Conservation (phyloP, 2,888 invertebrate species). For the Callyntrura sp. region DNA sequence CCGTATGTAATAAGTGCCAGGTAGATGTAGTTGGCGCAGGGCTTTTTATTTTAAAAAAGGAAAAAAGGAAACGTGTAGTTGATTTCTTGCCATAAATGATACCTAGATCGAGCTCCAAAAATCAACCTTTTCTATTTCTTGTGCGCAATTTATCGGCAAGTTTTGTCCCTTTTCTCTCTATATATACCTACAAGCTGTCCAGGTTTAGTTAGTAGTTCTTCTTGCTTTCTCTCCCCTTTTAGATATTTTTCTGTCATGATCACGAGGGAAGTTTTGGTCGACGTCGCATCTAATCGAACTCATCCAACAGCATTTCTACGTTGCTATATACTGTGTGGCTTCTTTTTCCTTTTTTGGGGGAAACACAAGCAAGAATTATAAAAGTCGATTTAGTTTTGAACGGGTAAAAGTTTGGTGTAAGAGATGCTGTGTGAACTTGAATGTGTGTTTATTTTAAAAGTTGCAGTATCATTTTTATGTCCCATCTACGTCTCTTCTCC, state of each 20-base stretch:
- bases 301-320: constrained; percentile 67
- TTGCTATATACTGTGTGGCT: background rate
- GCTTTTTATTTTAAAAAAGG: background rate
- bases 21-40: background rate
- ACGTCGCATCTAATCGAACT: constrained; percentile 75
- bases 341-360: constrained; percentile 41
- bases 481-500: constrained; percentile 54
- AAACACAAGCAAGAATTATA: background rate
- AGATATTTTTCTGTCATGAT: constrained; percentile 43
- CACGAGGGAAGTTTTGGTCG: constrained; percentile 46
- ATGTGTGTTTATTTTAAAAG: constrained; percentile 54
- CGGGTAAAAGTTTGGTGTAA: no score
- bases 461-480: constrained; percentile 58
- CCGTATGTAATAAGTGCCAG: no score
- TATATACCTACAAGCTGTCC: background rate
- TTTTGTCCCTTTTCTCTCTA: constrained; percentile 11
- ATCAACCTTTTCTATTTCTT: background rate
- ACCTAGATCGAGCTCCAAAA: background rate
- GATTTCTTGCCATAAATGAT: constrained; percentile 13
- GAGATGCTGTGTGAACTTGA: background rate
- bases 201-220: background rate
- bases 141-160: constrained; percentile 17
- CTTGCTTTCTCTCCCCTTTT: background rate
- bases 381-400: no score
- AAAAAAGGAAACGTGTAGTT: constrained; percentile 7